phyloP scores from a whole-genome alignment of 2,113 vertebrate genomes.

The Siniperca knerii region DNA sequence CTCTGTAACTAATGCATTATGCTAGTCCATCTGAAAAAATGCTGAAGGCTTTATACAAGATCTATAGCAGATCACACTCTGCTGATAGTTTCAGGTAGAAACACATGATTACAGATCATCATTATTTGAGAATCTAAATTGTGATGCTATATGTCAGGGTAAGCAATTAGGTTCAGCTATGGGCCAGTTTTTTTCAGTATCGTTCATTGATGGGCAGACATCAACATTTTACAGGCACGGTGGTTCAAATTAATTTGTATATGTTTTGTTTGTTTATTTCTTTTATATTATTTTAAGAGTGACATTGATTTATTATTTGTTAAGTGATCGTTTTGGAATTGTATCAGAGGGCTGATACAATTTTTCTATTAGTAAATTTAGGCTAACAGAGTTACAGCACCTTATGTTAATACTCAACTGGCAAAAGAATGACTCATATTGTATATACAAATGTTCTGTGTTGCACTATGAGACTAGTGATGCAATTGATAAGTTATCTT shows the following conservation, averaged over 20 bases:
- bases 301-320: neutral
- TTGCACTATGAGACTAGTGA: neutral
- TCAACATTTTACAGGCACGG: neutral
- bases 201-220: neutral
- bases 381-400: neutral
- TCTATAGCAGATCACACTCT: constrained; percentile 45
- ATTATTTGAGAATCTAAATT: neutral
- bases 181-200: neutral
- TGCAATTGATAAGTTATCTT: neutral
- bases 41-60: constrained; percentile 65
- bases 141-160: neutral
- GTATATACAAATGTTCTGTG: neutral
- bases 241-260: neutral
- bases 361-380: neutral
- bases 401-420: neutral
- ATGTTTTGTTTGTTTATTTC: neutral
- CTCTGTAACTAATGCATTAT: constrained; percentile 83
- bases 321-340: neutral
- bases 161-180: neutral
- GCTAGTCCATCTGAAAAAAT: constrained; percentile 73
- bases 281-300: neutral
- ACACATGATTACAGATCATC: constrained; percentile 10
- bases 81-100: constrained; percentile 57
- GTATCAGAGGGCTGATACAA: neutral
- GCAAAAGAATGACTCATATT: neutral